Percentiles rank a stretch among this genome's conserved stretches.
Conservation (phyloP, 2,888 invertebrate genomes). For the Athalia rosae region DNA sequence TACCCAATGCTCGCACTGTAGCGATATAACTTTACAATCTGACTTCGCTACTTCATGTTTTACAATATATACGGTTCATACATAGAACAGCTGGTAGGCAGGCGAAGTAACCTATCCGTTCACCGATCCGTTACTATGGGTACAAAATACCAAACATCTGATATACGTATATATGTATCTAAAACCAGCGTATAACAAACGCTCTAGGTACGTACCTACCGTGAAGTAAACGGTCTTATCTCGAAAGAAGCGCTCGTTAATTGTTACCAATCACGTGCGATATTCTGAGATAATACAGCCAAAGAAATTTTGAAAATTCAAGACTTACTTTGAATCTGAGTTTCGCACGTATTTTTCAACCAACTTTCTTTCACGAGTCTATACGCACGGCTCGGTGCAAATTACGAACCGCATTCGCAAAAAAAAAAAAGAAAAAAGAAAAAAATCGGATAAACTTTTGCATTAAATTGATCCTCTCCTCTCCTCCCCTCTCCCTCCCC, state of each 20-base stretch:
- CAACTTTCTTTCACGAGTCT: too few relatives aligned
- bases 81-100: slow-evolving; percentile 36
- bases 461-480: slow-evolving; percentile 13
- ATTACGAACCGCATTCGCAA: too few relatives aligned
- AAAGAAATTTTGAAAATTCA: background rate
- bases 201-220: background rate
- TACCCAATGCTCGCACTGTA: background rate
- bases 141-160: slow-evolving; percentile 40
- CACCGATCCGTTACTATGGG: slow-evolving; percentile 45
- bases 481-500: slow-evolving; percentile 1
- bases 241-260: background rate
- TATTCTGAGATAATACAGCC: background rate
- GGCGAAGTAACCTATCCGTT: slow-evolving; percentile 24
- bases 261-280: background rate
- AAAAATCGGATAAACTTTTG: background rate
- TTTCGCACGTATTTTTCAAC: too few relatives aligned
- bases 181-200: background rate
- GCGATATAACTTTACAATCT: too few relatives aligned
- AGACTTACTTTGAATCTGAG: too few relatives aligned
- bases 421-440: background rate
- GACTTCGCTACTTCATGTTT: background rate
- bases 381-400: too few relatives aligned
- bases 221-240: background rate
- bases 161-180: too few relatives aligned
- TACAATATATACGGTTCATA: background rate